Base-by-base conservation (phyloP, 2,888 invertebrate species). In the Chymomyza procnemis region DNA sequence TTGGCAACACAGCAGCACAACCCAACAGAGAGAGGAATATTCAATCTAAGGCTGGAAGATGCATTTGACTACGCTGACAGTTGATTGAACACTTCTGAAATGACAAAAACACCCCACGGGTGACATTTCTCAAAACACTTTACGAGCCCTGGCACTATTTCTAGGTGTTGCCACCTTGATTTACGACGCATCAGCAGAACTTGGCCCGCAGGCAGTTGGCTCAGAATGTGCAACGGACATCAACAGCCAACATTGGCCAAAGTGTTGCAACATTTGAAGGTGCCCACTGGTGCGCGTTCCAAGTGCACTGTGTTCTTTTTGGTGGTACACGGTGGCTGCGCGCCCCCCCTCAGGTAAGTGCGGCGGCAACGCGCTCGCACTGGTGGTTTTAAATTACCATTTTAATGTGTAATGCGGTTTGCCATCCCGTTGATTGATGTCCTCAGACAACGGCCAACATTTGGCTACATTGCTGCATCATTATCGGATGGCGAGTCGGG, bases 61-160 rank as follows among this genome's bases (percentile, higher is more conserved):
- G 56, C 19, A 14, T 21, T 21, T 26, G 21, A 54, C 61, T 48
- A 71, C 66, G 87, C 75, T 87, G 86, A 86, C 86, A 87, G 85
- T 88, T 86, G 86, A 86, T 86, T 86, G 88, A 86, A 86, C 88
- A 88, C 80, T 80, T 87, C 78, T 76, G 77, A 78, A 88, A 88
- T 88, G 88, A 86, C 86, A 88, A 79, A 86, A 79, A 81, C 82
- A 76, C 76, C 88, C 87, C 85, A 70, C 82, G 85, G 88, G 87
- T 85, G 88, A 86, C 79, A 82, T 81, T 74, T 85, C 75, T 84
- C 84, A 85, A 82, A 84, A 84, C 87, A 84, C 87, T 87, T 84
- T 82, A 87, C 83, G 69, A 76, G 60, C 59, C 56, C 41, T 54
- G 50, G 9, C 46, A 54, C 22, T 62, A 46, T 64, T 54, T 19